These are phyloP conservation scores for Drosophila tani DNA, from an alignment of 1,140 invertebrate genomes.

Conservation along the genomic window DNA sequence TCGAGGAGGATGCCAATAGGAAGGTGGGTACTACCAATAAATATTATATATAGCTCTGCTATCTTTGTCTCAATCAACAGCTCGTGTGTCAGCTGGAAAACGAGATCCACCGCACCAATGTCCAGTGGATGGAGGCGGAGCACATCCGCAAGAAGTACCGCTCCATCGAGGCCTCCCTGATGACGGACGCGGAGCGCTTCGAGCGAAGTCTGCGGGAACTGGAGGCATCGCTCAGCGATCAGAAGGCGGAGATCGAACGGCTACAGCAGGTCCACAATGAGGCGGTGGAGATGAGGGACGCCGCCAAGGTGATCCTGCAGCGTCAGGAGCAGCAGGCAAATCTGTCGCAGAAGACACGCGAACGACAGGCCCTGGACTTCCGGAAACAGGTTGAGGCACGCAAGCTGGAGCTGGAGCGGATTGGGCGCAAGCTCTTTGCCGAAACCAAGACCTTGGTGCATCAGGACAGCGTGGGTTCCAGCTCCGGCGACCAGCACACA, in stretches of 20 bases:
- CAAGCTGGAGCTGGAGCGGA: conserved; percentile 89
- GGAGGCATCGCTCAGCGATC: conserved; percentile 88
- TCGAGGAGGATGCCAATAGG: conserved; percentile 85
- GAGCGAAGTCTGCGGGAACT: conserved; percentile 89
- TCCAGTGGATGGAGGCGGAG: conserved; percentile 92
- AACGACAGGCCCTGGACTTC: conserved; percentile 87
- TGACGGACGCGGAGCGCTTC: conserved; percentile 89
- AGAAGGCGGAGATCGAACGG: conserved; percentile 89
- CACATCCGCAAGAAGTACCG: conserved; percentile 91
- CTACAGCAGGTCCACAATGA: conserved; percentile 88
- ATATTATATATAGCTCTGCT: accelerated
- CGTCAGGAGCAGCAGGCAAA: conserved; percentile 89
- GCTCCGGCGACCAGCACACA: conserved; percentile 85
- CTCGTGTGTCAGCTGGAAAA: conserved; percentile 90
- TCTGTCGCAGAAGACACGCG: conserved; percentile 87
- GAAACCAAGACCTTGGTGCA: conserved; percentile 85
- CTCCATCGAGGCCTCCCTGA: conserved; percentile 89
- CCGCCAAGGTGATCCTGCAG: conserved; percentile 88
- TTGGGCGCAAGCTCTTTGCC: conserved; percentile 90
- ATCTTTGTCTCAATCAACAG: conserved; percentile 78
- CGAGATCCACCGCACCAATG: conserved; percentile 90
- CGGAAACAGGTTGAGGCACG: conserved; percentile 89
- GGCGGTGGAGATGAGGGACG: conserved; percentile 89
- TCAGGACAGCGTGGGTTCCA: conserved; percentile 86
- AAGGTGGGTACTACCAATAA: conserved; percentile 44